A percentile compares a stretch with the other conserved stretches of the same genome.
Conservation (phyloP, 2,888 invertebrate genomes). For the Hydroisotoma schaefferi region DNA sequence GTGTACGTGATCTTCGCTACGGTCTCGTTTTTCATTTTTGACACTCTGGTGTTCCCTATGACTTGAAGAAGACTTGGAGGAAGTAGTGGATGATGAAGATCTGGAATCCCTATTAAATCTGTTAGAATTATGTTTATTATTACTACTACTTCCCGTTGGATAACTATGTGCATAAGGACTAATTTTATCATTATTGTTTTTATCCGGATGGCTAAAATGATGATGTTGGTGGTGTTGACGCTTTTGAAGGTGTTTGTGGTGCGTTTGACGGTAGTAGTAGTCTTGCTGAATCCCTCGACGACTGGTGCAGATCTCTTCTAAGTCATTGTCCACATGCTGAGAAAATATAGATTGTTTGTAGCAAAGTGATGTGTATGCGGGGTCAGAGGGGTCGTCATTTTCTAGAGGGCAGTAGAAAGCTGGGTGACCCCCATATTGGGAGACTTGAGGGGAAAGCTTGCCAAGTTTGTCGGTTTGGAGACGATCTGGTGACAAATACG, state of each 20-base stretch:
- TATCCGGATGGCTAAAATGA: background rate
- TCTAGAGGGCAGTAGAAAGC: slow-evolving; percentile 46
- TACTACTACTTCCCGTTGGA: background rate
- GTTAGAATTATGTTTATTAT: too few species aligned
- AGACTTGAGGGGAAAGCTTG: slow-evolving; percentile 33
- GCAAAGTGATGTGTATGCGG: slow-evolving; percentile 24
- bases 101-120: background rate
- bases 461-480: slow-evolving; percentile 34
- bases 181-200: background rate
- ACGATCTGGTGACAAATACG: slow-evolving; percentile 47
- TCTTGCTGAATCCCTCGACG: slow-evolving; percentile 6
- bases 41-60: too few species aligned
- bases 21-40: too few species aligned
- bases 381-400: slow-evolving; percentile 30
- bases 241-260: background rate
- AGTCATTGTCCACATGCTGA: slow-evolving; percentile 21
- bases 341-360: slow-evolving; percentile 6
- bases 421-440: slow-evolving; percentile 48
- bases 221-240: background rate
- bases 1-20: too few species aligned
- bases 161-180: too few species aligned
- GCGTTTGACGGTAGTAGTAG: background rate
- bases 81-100: background rate
- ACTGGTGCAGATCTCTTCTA: slow-evolving; percentile 21
- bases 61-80: background rate